Conservation (phyloP, 2,888 invertebrate genomes). For the Polyploca ridens region DNA sequence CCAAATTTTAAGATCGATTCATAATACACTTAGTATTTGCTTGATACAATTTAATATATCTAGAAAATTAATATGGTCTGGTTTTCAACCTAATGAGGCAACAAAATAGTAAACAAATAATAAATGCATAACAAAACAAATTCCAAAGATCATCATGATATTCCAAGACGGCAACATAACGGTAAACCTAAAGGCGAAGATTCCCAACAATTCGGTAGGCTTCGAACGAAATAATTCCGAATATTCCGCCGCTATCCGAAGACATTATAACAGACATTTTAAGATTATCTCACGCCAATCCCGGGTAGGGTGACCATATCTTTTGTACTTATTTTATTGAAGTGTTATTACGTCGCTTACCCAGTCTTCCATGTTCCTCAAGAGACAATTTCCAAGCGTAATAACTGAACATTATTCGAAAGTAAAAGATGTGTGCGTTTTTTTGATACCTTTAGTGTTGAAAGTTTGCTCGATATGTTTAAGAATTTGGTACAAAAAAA, state of each 20-base stretch:
- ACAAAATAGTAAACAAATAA: neutral
- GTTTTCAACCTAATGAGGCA: neutral
- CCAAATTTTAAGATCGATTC: too few species aligned
- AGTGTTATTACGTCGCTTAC: neutral
- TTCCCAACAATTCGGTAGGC: neutral
- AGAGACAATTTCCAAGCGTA: neutral
- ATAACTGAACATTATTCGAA: too few species aligned
- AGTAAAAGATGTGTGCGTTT: too few species aligned
- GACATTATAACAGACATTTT: conserved; percentile 44
- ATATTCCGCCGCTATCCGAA: conserved; percentile 41
- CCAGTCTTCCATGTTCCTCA: neutral
- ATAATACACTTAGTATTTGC: too few species aligned
- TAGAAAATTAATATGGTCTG: neutral
- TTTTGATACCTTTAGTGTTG: too few species aligned
- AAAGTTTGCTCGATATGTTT: too few species aligned
- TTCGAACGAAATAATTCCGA: conserved; percentile 33
- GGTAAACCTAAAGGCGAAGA: neutral
- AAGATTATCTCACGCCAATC: conserved; percentile 32
- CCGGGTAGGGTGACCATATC: conserved; percentile 13
- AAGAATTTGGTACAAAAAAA: too few species aligned
- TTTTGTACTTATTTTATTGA: neutral
- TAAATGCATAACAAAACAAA: neutral
- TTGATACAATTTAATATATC: too few species aligned
- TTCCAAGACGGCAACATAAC: neutral
- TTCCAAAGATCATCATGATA: neutral